These are phyloP conservation scores for Cantharis nigra DNA, from an alignment of 2,888 invertebrate genomes.

Conservation along the genomic window DNA sequence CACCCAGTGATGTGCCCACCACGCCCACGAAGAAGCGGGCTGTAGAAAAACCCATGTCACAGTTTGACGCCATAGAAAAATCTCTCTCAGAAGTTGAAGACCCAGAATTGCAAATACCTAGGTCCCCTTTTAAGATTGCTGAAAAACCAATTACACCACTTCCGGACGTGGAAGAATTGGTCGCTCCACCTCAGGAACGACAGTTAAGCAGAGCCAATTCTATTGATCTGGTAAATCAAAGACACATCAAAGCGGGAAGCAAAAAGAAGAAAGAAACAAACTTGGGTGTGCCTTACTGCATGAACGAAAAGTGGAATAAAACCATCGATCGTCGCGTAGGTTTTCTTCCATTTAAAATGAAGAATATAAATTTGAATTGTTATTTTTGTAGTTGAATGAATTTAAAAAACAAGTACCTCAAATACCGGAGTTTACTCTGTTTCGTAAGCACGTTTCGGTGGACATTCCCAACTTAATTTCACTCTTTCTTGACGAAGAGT, in stretches of 20 bases:
- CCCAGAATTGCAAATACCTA: not conserved
- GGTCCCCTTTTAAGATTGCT: not conserved
- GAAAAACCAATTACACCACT: not conserved
- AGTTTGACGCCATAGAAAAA: not conserved
- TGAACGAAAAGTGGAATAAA: not conserved
- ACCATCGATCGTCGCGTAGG: not conserved
- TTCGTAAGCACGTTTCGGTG: not conserved
- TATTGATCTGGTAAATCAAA: not conserved
- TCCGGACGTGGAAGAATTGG: not conserved
- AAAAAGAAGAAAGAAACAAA: not conserved
- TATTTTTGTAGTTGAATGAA: not conserved
- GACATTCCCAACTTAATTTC: not conserved
- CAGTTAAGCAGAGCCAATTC: too few relatives aligned
- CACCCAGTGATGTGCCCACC: not conserved
- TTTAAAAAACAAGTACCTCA: not conserved
- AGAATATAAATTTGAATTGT: not conserved
- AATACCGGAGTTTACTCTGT: not conserved
- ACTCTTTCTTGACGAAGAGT: not conserved
- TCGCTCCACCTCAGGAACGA: not conserved
- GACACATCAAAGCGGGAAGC: not conserved
- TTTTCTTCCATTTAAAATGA: not conserved
- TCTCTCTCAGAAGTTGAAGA: not conserved
- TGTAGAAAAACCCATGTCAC: not conserved
- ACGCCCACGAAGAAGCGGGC: not conserved
- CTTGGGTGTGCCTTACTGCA: not conserved